phyloP scores from a whole-genome alignment of 2,113 vertebrate species.

The Rana temporaria region DNA sequence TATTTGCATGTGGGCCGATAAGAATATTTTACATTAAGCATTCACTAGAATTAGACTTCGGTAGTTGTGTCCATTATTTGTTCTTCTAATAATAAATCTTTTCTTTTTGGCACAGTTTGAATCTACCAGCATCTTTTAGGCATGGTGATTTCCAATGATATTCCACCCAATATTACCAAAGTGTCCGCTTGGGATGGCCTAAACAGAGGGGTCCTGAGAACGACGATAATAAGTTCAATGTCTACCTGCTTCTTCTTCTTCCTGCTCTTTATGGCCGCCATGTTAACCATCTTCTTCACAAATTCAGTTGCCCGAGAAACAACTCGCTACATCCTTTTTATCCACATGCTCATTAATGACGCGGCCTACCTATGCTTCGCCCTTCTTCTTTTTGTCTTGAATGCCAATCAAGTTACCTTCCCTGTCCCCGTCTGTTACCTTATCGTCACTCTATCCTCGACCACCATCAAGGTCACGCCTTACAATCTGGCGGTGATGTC shows the following conservation, averaged over 20 bases:
- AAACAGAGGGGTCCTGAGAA: neutral
- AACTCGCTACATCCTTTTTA: neutral
- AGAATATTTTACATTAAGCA: too few species aligned
- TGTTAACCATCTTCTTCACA: neutral
- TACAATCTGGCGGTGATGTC: conserved; percentile 44
- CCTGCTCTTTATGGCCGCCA: neutral
- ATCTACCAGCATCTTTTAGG: too few species aligned
- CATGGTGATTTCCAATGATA: too few species aligned
- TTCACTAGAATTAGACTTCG: too few species aligned
- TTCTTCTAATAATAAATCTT: too few species aligned
- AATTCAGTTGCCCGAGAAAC: neutral
- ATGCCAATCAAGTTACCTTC: neutral
- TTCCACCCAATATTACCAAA: neutral
- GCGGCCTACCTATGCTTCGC: neutral
- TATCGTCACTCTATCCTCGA: neutral
- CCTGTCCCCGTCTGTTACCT: neutral
- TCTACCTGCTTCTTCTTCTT: neutral
- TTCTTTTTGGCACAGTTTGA: too few species aligned
- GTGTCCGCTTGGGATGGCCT: neutral
- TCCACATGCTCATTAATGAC: conserved; percentile 24
- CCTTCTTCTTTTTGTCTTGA: neutral
- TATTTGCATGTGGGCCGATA: too few species aligned
- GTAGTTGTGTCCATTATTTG: too few species aligned
- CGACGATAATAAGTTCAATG: neutral
- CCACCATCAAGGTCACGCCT: neutral